Evolutionary conservation across 2,113 vertebrate species (phyloP), one percentile per base, ranked within the genome.

Genomic region (Salminus brasiliensis): DNA sequence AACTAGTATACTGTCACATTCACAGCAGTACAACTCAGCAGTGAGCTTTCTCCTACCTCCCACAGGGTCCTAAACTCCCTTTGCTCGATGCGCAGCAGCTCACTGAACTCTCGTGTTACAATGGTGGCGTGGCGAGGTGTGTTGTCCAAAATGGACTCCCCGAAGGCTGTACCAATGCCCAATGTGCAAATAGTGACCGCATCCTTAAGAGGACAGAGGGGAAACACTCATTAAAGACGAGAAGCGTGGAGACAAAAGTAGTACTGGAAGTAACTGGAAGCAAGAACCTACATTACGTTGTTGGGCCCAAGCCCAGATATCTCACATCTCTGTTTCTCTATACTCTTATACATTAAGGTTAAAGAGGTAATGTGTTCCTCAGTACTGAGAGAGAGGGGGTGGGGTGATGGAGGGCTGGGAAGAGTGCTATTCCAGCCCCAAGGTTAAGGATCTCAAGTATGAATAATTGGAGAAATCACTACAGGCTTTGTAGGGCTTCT

Each of bases 81-180:
- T 93, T 97, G 96, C 80, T 97, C 97, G 43, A 99, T 96, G 76
- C 97, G 96, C 73, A 99, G 94, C 27, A 99, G 95, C 63, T 99
- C 97, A 0, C 96, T 98, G 84, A 88, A 91, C 85, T 98, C 97
- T 81, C 95, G 92, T 12, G 97, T 99, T 85, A 98, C 95, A 0
- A 99, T 97, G 83, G 98, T 99, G 11, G 98, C 97, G 87, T 98
- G 98, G 72, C 98, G 95, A 39, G 98, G 97, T 1, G 96, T 98
- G 89, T 99, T 98, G 88, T 99, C 96, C 89, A 99, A 91, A 88
- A 99, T 96, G 12, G 97, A 99, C 91, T 99, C 98, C 88, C 98
- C 97, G 79, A 99, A 99, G 43, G 97, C 97, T 0, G 96, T 98
- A 87, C 97, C 97, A n/a, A 96, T 92, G 81, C 96, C 97, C 92